Percentiles rank a stretch among this genome's conserved stretches.
phyloP scores from a whole-genome alignment of 2,797 vertebrate species.

The Cichlasoma orientale region DNA sequence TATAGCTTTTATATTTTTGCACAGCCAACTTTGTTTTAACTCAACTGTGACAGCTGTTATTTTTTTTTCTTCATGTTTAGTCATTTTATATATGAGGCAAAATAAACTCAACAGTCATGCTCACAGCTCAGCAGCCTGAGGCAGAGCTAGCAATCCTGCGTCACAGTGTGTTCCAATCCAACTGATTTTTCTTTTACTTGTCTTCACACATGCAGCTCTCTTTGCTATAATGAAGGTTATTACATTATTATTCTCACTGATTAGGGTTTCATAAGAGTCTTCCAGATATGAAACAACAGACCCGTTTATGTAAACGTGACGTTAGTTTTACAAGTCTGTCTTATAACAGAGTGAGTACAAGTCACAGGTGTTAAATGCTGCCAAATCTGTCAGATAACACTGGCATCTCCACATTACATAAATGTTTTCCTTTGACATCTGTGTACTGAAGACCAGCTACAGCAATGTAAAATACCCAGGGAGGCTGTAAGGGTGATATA shows the following conservation, averaged over 20 bases:
- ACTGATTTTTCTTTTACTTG: neutral
- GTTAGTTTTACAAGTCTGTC: neutral
- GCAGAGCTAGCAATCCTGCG: neutral
- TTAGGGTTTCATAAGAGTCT: neutral
- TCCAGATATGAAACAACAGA: neutral
- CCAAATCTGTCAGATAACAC: neutral
- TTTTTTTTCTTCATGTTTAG: neutral
- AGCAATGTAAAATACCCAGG: neutral
- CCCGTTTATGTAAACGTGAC: neutral
- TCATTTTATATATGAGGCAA: slow-evolving; percentile 5
- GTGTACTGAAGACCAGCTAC: neutral
- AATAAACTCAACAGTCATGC: slow-evolving; percentile 6
- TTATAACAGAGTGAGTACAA: neutral
- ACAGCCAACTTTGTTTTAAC: neutral
- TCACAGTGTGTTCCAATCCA: neutral
- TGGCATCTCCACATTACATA: neutral
- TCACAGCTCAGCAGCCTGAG: neutral
- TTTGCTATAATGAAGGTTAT: neutral
- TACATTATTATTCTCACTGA: neutral
- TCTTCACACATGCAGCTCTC: neutral
- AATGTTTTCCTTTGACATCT: neutral
- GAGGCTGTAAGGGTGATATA: neutral
- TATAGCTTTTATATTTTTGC: neutral
- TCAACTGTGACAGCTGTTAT: neutral
- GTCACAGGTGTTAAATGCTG: neutral